Conservation (phyloP, 2,888 invertebrate species). For the Sepiola atlantica region DNA sequence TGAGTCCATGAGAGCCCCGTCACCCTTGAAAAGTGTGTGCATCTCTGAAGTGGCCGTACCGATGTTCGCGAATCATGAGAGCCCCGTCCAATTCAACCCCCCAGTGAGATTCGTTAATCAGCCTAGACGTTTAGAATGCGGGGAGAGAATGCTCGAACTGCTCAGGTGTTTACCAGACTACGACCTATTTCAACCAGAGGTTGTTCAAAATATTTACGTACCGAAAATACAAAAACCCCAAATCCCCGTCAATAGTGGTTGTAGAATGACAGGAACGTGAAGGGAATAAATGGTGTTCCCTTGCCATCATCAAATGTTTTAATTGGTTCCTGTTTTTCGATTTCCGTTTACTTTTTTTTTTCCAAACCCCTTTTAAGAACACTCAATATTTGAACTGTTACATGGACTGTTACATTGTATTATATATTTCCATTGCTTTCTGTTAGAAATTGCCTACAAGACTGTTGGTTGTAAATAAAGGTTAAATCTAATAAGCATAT, state of each 20-base stretch:
- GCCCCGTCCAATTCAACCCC: not conserved
- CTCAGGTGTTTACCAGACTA: not conserved
- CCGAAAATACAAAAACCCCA: not conserved
- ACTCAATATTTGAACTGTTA: too few relatives aligned
- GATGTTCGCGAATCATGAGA: not conserved
- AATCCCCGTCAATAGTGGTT: not conserved
- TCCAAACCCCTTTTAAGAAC: too few relatives aligned
- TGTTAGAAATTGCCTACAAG: too few relatives aligned
- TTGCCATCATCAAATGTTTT: too few relatives aligned
- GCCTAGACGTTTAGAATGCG: not conserved
- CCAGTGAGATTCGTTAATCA: not conserved
- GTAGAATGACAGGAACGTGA: not conserved
- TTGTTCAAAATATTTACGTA: not conserved
- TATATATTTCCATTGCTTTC: too few relatives aligned
- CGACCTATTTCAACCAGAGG: not conserved
- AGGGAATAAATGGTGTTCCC: too few relatives aligned
- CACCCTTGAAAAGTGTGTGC: not conserved
- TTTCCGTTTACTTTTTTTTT: too few relatives aligned
- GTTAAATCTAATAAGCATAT: too few relatives aligned
- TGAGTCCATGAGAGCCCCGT: not conserved
- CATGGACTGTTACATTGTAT: too few relatives aligned
- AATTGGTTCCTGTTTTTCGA: too few relatives aligned
- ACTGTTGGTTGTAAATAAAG: too few relatives aligned
- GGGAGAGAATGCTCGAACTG: not conserved
- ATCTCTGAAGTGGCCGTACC: not conserved